phyloP scores from a whole-genome alignment of 2,113 vertebrate species.

The Lichenostomus cassidix region DNA sequence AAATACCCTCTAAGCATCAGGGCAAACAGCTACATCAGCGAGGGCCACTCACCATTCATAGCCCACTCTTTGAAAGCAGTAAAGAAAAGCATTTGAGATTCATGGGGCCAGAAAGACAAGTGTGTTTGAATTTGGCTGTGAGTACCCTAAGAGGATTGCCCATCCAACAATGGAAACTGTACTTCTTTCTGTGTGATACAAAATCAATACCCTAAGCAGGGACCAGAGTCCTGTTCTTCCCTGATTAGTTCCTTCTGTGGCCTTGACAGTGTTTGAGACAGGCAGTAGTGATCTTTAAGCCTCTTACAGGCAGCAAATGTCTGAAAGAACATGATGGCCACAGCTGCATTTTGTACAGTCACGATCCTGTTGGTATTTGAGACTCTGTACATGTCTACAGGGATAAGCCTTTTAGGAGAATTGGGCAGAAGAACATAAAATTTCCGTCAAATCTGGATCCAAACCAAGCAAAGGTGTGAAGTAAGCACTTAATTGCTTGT shows the following conservation, averaged over 20 bases:
- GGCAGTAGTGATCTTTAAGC: background rate
- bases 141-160: background rate
- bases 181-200: background rate
- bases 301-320: background rate
- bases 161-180: background rate
- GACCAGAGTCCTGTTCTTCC: background rate
- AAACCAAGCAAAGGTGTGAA: background rate
- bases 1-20: background rate
- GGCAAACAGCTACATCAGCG: background rate
- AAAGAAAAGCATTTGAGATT: background rate
- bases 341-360: background rate
- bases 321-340: background rate
- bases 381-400: background rate
- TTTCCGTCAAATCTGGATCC: background rate
- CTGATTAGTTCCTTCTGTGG: background rate
- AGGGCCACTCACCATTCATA: fast-evolving
- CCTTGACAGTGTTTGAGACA: background rate
- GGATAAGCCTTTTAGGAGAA: background rate
- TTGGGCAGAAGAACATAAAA: background rate
- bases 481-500: background rate
- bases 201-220: background rate
- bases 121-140: background rate
- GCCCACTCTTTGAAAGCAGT: background rate
- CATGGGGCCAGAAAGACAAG: background rate
- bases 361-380: background rate